phyloP scores from a whole-genome alignment of 92 coral and sea anemone genomes.

The Porites lobata region DNA sequence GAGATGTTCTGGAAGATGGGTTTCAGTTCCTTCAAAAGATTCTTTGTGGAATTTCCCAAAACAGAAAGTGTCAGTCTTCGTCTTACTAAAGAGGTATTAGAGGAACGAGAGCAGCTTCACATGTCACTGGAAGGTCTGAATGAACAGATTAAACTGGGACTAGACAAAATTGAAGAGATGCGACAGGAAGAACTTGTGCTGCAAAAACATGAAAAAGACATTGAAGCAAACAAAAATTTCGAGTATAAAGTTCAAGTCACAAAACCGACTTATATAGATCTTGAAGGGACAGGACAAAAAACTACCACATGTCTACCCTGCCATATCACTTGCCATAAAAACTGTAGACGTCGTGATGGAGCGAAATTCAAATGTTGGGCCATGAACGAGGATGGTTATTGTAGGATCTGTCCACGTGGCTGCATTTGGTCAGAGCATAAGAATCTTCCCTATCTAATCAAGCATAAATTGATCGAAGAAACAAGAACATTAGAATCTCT shows the following conservation, averaged over 20 bases:
- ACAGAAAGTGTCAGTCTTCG: conserved; percentile 52
- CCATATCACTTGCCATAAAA: conserved; percentile 46
- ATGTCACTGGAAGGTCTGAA: conserved; percentile 40
- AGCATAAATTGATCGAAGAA: background rate
- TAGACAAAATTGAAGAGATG: conserved; percentile 49
- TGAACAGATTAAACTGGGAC: conserved; percentile 28
- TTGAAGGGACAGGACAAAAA: conserved; percentile 23
- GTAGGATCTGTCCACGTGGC: conserved; percentile 33
- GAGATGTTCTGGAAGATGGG: conserved; percentile 67
- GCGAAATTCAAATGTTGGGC: conserved; percentile 14
- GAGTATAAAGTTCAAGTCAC: conserved; percentile 27
- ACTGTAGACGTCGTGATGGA: too few species aligned
- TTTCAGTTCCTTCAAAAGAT: conserved; percentile 9
- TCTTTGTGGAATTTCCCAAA: conserved; percentile 20
- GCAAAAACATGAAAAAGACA: conserved; percentile 44
- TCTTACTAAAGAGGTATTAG: conserved; percentile 45
- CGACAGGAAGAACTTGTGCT: conserved; percentile 53
- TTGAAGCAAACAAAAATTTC: conserved; percentile 61
- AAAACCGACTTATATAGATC: background rate
- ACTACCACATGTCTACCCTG: conserved; percentile 54
- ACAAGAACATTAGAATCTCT: conserved; percentile 15
- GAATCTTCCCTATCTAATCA: conserved; percentile 39
- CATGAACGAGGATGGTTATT: conserved; percentile 3
- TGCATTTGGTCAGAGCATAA: conserved; percentile 49
- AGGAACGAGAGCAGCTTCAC: conserved; percentile 56